A percentile compares a stretch with the other conserved stretches of the same genome.
These are phyloP conservation scores for Tetropium fuscum DNA, from an alignment of 2,888 invertebrate genomes.

Conservation along the genomic window DNA sequence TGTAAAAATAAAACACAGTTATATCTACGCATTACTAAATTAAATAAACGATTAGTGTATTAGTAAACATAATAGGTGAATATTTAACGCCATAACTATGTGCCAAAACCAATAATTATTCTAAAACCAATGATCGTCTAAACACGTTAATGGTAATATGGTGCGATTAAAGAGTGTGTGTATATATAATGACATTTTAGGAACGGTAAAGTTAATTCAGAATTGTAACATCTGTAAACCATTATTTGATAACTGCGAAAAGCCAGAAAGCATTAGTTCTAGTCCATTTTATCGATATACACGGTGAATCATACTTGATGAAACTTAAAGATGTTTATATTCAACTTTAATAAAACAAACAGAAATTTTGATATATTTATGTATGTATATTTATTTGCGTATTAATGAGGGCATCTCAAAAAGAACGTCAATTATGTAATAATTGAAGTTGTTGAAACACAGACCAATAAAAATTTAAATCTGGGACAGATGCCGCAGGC, in stretches of 20 bases:
- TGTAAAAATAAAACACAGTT: slow-evolving; percentile 1
- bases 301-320: no score
- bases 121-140: slow-evolving; percentile 13
- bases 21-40: no score
- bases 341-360: no score
- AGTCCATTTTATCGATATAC: not conserved
- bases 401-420: no score
- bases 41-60: no score
- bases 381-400: no score
- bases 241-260: slow-evolving; percentile 11
- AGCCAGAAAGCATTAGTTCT: slow-evolving; percentile 4
- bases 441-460: no score
- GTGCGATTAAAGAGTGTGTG: slow-evolving; percentile 17
- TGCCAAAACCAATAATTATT: slow-evolving; percentile 8
- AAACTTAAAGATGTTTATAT: no score
- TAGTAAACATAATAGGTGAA: slow-evolving; percentile 2
- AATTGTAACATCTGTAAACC: slow-evolving; percentile 17
- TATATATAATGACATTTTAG: slow-evolving; percentile 21
- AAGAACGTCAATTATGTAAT: no score
- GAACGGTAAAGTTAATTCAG: not conserved
- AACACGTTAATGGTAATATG: slow-evolving; percentile 21
- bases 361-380: no score
- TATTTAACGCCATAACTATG: slow-evolving; percentile 5
- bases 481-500: no score
- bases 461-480: no score